A percentile compares a stretch with the other conserved stretches of the same genome.
These are phyloP conservation scores for Microcaecilia unicolor DNA, from an alignment of 2,797 vertebrate genomes.

Conservation along the genomic window DNA sequence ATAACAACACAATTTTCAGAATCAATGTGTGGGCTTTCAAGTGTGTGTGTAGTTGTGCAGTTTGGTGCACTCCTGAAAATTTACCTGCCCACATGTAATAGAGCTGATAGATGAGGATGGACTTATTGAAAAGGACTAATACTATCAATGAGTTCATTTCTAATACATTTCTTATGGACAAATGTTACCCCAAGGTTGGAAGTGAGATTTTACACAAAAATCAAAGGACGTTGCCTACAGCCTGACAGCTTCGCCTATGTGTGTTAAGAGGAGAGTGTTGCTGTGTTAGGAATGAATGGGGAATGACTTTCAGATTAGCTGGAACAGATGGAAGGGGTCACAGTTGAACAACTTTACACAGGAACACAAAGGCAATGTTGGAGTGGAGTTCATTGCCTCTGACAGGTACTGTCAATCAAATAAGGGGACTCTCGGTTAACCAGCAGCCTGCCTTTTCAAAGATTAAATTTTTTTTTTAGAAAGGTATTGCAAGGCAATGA, in stretches of 20 bases:
- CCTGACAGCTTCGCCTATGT: slow-evolving; percentile 60
- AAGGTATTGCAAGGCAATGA: slow-evolving; percentile 41
- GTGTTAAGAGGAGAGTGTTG: slow-evolving; percentile 68
- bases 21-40: too few relatives aligned
- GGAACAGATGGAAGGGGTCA: slow-evolving; percentile 87
- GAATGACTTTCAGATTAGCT: slow-evolving; percentile 78
- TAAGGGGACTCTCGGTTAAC: slow-evolving; percentile 41
- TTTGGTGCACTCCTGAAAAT: too few relatives aligned
- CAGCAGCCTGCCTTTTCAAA: slow-evolving; percentile 50
- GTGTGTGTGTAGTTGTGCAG: too few relatives aligned
- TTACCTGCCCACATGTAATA: too few relatives aligned
- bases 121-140: too few relatives aligned
- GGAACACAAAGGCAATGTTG: slow-evolving; percentile 68
- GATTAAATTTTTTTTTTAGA: slow-evolving; percentile 25
- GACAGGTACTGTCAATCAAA: slow-evolving; percentile 79
- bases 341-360: slow-evolving; percentile 82
- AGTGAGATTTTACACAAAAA: slow-evolving; percentile 33
- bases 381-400: slow-evolving; percentile 77
- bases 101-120: too few relatives aligned
- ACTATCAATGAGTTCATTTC: too few relatives aligned
- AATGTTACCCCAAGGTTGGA: slow-evolving; percentile 57
- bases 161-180: too few relatives aligned
- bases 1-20: too few relatives aligned
- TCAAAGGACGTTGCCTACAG: slow-evolving; percentile 49
- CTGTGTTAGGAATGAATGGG: slow-evolving; percentile 60